Evolutionary conservation across 2,888 invertebrate species (phyloP), one percentile per base, ranked within the genome.

Genomic region (Trilocha varians): DNA sequence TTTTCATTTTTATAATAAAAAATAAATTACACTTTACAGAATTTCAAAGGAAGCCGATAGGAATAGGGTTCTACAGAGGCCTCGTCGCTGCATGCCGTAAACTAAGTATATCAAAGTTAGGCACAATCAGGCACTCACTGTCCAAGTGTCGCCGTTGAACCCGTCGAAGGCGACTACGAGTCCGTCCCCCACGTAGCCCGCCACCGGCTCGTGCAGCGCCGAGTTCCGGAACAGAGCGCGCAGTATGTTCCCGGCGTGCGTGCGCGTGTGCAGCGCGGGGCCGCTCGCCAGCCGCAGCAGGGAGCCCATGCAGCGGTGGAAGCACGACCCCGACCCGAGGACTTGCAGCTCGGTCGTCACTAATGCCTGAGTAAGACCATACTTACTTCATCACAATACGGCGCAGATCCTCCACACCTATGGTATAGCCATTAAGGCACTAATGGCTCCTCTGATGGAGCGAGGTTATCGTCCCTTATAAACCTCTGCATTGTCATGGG

Each of bases 171-270:
- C 92, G 3, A 90, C 87, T 52, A 89, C 82, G 1, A 97, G 82
- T 13, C 91, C 94, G 34, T 87, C 87, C 0, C 89, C 90, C 8
- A 94, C 88, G 70, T 90, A 93, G 3, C 89, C 43, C n/a, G 64
- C 65, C 4, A 58, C 61, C 3, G 56, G 51, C 13, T 94, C 94
- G 11, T 91, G 91, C 34, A 98, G 84, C 50, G 91, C 88, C 2
- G 93, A 88, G 71, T 94, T 92, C 32, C 93, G 88, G 65, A 36
- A 93, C 34, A 98, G 71, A 0, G 94, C 91, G 50, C 97, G 87
- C 51, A 98, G 78, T 41, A 97, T 93, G 73, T 98, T 97, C 55
- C 95, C 73, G n/a, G 93, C 90, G 75, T 97, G 98, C 25, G 92
- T 89, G 45, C 91, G 87, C 0, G 88, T 83, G 43, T 89, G 88